A percentile compares a stretch with the other conserved stretches of the same genome.
Conservation (phyloP, 2,888 invertebrate genomes). For the Andrena chrysosceles region DNA sequence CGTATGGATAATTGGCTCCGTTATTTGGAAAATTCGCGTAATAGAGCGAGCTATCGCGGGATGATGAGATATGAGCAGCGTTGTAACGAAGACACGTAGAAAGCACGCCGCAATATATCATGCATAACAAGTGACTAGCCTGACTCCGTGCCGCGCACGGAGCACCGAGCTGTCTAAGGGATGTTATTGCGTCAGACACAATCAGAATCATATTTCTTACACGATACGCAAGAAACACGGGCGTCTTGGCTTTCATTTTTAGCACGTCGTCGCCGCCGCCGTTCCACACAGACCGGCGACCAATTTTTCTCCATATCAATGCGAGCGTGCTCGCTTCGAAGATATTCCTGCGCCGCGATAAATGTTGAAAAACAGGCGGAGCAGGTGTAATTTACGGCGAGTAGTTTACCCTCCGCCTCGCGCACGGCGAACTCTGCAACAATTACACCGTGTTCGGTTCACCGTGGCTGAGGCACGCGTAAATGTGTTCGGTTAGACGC, state of each 20-base stretch:
- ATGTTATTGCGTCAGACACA: constrained; percentile 68
- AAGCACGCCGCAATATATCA: constrained; percentile 80
- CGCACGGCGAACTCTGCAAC: not conserved
- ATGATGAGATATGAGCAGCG: constrained; percentile 76
- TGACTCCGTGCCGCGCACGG: constrained; percentile 73
- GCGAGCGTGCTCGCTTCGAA: constrained; percentile 17
- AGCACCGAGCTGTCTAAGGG: constrained; percentile 73
- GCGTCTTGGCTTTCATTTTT: constrained; percentile 47
- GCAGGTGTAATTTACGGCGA: not conserved
- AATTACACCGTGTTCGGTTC: not conserved
- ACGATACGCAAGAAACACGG: constrained; percentile 43
- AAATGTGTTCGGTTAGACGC: constrained; percentile 5
- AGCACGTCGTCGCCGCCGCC: constrained; percentile 29
- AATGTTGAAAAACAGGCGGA: not conserved
- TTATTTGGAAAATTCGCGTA: constrained; percentile 74
- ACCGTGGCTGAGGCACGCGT: not conserved
- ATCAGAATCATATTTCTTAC: constrained; percentile 74
- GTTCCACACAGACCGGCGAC: constrained; percentile 12
- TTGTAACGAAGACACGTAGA: constrained; percentile 82
- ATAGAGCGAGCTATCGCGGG: constrained; percentile 69
- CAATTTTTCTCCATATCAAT: constrained; percentile 48
- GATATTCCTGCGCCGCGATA: constrained; percentile 7
- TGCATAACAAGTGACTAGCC: constrained; percentile 79
- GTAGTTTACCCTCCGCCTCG: not conserved
- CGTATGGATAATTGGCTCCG: constrained; percentile 46